Percentiles rank a stretch among this genome's conserved stretches.
Conservation (phyloP, 2,797 vertebrate genomes). For the Gobio occitaniae region DNA sequence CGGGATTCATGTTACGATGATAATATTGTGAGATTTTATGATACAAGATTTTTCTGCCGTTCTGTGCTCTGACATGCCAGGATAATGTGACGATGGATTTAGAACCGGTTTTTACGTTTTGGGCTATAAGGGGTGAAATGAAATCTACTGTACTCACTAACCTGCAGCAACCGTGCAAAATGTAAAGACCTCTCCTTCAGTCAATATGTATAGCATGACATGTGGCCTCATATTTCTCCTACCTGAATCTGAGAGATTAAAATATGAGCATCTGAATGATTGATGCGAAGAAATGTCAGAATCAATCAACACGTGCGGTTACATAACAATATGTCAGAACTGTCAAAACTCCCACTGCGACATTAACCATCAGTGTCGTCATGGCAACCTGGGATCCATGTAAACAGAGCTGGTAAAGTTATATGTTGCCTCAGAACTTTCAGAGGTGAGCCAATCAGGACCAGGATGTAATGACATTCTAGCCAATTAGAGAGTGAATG, state of each 20-base stretch:
- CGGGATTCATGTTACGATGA: background rate
- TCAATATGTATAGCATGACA: background rate
- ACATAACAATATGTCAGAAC: constrained; percentile 22
- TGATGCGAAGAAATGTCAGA: background rate
- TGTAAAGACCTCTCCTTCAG: background rate
- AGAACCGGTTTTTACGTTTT: background rate
- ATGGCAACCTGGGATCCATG: background rate
- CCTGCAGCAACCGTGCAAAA: background rate
- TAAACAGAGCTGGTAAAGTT: constrained; percentile 29
- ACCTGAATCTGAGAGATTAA: background rate
- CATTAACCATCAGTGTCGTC: background rate
- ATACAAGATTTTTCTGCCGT: background rate
- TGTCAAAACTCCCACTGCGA: constrained; percentile 12
- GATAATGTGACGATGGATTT: background rate
- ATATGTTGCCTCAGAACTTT: constrained; percentile 11
- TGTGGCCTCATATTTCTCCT: constrained; percentile 7
- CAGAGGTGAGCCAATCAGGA: constrained; percentile 29
- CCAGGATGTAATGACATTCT: background rate
- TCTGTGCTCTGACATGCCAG: constrained; percentile 25
- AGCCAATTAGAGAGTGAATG: constrained; percentile 30
- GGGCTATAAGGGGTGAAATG: background rate
- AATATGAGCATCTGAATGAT: background rate
- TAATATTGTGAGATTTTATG: constrained; percentile 32
- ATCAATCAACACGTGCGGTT: background rate
- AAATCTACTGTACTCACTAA: background rate